A percentile compares a stretch with the other conserved stretches of the same genome.
Evolutionary conservation across 1,140 invertebrate species (phyloP).

Genomic region (Scaptomyza hsui): DNA sequence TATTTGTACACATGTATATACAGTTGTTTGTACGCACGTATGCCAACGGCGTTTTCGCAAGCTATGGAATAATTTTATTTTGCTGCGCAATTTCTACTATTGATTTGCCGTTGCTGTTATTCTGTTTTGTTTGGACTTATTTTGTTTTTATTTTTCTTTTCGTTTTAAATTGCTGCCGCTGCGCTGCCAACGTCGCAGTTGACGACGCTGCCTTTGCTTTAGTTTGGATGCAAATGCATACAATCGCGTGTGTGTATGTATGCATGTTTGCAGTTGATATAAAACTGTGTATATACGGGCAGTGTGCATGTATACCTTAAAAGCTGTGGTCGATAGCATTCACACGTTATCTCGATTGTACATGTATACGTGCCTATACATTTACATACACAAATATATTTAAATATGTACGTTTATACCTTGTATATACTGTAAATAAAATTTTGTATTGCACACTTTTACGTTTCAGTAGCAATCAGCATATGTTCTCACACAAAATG

Average conservation of each 20-base stretch:
- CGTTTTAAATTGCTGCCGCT: conserved; percentile 23
- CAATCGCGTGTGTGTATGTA: neutral
- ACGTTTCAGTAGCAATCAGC: conserved; percentile 11
- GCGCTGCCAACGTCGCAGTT: conserved; percentile 24
- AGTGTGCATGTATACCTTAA: neutral
- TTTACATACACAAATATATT: neutral
- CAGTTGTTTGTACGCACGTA: conserved; percentile 18
- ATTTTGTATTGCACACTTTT: conserved; percentile 4
- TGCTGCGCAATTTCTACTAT: conserved; percentile 78
- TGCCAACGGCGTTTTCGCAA: conserved; percentile 51
- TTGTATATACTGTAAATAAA: neutral
- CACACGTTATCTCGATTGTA: neutral
- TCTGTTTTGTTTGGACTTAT: conserved; percentile 27
- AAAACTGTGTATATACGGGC: conserved; percentile 6
- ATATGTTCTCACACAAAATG: conserved; percentile 22
- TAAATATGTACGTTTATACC: neutral
- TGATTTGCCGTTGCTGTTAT: conserved; percentile 50
- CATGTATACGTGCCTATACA: neutral
- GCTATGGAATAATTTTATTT: conserved; percentile 71
- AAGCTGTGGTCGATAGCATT: conserved; percentile 7
- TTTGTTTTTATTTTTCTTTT: conserved; percentile 47
- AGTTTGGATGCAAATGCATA: conserved; percentile 42
- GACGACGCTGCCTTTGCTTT: conserved; percentile 22
- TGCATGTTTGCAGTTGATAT: neutral
- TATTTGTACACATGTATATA: neutral